Base-by-base conservation (phyloP, 2,888 invertebrate genomes). In the Tetheella fluctuosa region DNA sequence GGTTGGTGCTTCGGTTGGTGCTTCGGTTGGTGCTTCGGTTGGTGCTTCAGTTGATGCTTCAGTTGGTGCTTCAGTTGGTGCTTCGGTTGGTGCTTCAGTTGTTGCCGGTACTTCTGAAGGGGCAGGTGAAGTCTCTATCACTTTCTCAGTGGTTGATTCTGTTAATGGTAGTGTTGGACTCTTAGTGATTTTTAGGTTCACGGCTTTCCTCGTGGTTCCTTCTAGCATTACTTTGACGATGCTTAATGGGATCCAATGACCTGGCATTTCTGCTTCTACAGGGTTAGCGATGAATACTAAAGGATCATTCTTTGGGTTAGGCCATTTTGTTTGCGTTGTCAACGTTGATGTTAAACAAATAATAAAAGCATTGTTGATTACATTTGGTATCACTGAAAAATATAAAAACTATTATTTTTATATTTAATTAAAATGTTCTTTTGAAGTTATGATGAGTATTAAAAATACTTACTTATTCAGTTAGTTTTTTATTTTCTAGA, bases 191-290 rank as follows among this genome's bases (percentile, higher is more conserved):
- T 25, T 54, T 17, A 54, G 6, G 20, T 1, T 20, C 23, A n/a
- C 23, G 13, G 15, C 3, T 34, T 55, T 34, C 55, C 15, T 37
- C 20, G 55, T 55, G 8, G 55, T 23, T 8, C 60, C 58, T 37
- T 67, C 63, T 13, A 80, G 42, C 0, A 79, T 74, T 1, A 60
- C 60, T 71, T 83, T 85, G 0, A 86, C 60, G 3, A 87, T 67
- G 57, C 84, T 86, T 1, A 72, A 37, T 1, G 86, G 86, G 1
- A 87, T 62, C 86, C 86, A 87, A 61, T 86, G 86, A 3, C 86
- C 79, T 0, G 86, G 86, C 77, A 86, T 76, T 5, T 79, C 67
- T 0, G 86, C 70, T 68, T 87, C 86, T 1, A 86, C 71, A 12
- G 86, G 86, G 54, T 87, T 87, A 0, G 81, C 77, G 6, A 86